phyloP scores from a whole-genome alignment of 2,888 invertebrate species.

The Drosophila diplacantha region DNA sequence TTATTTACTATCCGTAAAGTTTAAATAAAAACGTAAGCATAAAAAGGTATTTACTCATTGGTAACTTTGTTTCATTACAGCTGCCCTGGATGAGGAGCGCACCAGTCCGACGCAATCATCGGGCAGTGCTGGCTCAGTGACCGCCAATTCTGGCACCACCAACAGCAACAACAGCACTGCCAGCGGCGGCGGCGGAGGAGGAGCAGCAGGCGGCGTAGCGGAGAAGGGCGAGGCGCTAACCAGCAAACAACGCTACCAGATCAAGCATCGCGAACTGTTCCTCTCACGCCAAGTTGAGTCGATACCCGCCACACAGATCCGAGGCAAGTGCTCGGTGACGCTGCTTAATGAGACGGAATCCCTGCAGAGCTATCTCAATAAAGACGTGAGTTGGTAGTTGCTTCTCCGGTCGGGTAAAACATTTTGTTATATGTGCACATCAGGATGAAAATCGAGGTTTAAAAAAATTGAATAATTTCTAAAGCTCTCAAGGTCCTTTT shows the following conservation, averaged over 20 bases:
- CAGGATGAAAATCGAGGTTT: background rate
- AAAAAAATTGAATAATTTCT: background rate
- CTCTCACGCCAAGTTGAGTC: slow-evolving; percentile 98
- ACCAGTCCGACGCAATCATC: slow-evolving; percentile 77
- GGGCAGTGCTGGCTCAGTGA: slow-evolving; percentile 44
- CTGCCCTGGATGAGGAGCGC: slow-evolving; percentile 84
- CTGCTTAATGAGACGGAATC: slow-evolving; percentile 99
- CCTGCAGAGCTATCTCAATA: slow-evolving; percentile 95
- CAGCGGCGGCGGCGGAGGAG: slow-evolving; percentile 47
- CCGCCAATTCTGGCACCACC: slow-evolving; percentile 47
- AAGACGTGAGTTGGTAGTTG: slow-evolving; percentile 85
- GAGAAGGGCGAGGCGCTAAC: slow-evolving; percentile 82
- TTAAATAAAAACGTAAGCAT: background rate
- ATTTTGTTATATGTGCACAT: background rate
- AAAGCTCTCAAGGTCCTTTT: background rate
- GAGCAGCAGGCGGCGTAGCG: slow-evolving; percentile 39
- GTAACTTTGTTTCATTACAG: slow-evolving; percentile 74
- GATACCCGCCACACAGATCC: slow-evolving; percentile 98
- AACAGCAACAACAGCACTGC: slow-evolving; percentile 59
- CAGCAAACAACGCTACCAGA: slow-evolving; percentile 94
- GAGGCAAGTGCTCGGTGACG: slow-evolving; percentile 99
- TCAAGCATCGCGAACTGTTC: slow-evolving; percentile 98
- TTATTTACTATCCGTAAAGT: background rate
- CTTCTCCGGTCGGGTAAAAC: background rate
- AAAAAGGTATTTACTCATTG: background rate